Evolutionary conservation across 2,888 invertebrate genomes (phyloP), one percentile per base, ranked within the genome.

Genomic region (Lamellibrachia columna): DNA sequence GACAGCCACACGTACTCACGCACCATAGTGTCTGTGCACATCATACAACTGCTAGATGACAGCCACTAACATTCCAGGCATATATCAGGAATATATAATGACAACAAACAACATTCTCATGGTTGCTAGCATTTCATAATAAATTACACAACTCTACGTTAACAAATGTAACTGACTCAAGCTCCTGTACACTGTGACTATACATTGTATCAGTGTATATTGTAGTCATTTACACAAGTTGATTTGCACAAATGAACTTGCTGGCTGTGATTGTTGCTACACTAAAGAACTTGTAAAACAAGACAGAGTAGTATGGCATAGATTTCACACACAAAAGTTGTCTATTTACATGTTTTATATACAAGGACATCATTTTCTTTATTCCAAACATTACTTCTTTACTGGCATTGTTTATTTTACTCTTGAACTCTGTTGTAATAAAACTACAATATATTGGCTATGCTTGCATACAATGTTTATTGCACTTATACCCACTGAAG

Each of bases 91-190:
- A 22, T 22, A 75, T 22, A 22, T 15, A 75, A 22, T 75, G 75
- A 75, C 15, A 75, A 58, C 6, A 58, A 58, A 75, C 75, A 75
- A 22, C 22, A 75, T 75, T 22, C 22, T 2, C 75, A 75, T 75
- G 75, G 75, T 75, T 75, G 75, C n/a, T 75, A n/a, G 75, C 75
- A 75, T 75, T 75, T 75, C 22, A 75, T 75, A 75, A 75, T 75
- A 75, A 75, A 75, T 75, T 75, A 75, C 75, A 75, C 75, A 75
- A 75, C 22, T 75, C 75, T 75, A 75, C 75, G n/a, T 15, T 15
- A 75, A 75, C 22, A 22, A 9, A 55, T 55, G 4, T 55, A 55
- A 55, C 55, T 6, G 75, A 75, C 75, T 75, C 22, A 11, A 22
- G 75, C 75, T 75, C 75, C n/a, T n/a, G 22, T 22, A 3, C 75